Percentiles rank a stretch among this genome's conserved stretches.
Evolutionary conservation across 2,113 vertebrate genomes (phyloP).

Genomic region (Ahaetulla prasina): DNA sequence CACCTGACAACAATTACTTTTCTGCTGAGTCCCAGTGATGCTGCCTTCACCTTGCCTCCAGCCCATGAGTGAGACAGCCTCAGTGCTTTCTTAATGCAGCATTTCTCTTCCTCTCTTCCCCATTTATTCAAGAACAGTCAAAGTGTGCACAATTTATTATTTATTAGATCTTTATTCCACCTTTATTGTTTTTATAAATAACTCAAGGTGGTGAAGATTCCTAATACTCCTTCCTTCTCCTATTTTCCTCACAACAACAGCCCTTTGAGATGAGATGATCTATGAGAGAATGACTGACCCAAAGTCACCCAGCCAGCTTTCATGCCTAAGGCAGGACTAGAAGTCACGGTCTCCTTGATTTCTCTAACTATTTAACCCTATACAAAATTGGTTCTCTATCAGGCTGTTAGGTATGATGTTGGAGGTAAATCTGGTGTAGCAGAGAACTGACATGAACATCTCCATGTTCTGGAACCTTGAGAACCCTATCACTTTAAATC

Average conservation of each 20-base stretch:
- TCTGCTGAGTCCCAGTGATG: neutral
- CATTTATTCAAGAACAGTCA: neutral
- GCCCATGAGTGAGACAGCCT: neutral
- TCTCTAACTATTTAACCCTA: neutral
- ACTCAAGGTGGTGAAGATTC: neutral
- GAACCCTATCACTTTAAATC: neutral
- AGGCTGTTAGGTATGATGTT: neutral
- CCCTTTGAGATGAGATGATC: neutral
- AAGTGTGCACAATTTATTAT: neutral
- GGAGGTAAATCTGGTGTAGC: neutral
- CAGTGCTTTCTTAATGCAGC: neutral
- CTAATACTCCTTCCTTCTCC: neutral
- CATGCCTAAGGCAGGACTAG: neutral
- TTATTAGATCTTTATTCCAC: neutral
- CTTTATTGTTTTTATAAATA: neutral
- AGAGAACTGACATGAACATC: neutral
- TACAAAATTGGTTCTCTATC: neutral
- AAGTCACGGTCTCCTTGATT: neutral
- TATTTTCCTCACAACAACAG: neutral
- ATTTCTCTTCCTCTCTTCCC: neutral
- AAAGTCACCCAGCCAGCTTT: neutral
- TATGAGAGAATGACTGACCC: neutral
- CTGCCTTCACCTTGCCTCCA: neutral
- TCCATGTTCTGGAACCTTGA: neutral
- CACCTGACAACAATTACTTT: neutral